Percentiles rank a stretch among this genome's conserved stretches.
phyloP scores from a whole-genome alignment of 1,140 invertebrate genomes.

The Calliphora vicina region DNA sequence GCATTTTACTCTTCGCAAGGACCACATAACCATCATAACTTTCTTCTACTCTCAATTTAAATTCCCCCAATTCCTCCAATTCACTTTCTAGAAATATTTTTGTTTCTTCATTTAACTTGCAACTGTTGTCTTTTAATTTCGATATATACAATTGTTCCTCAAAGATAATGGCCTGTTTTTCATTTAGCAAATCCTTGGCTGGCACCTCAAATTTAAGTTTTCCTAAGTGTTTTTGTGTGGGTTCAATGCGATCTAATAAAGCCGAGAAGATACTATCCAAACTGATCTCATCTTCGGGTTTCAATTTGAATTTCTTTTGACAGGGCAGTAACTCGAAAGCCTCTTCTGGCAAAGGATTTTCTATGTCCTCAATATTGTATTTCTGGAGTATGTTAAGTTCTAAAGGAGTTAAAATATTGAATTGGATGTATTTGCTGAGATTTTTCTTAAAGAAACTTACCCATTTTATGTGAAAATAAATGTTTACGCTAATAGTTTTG shows the following conservation, averaged over 20 bases:
- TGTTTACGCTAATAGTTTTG: not conserved
- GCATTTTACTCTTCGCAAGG: conserved; percentile 55
- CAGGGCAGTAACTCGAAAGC: conserved; percentile 38
- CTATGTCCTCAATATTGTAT: not conserved
- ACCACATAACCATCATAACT: conserved; percentile 53
- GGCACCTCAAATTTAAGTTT: conserved; percentile 49
- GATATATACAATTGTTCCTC: conserved; percentile 54
- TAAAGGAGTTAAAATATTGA: not conserved
- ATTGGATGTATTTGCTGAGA: not conserved
- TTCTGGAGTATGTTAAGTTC: not conserved
- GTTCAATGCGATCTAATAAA: conserved; percentile 47
- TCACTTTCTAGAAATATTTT: conserved; percentile 58
- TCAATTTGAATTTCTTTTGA: conserved; percentile 44
- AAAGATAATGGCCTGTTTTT: conserved; percentile 49
- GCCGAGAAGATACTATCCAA: conserved; percentile 56
- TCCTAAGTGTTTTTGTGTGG: conserved; percentile 44
- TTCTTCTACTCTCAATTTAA: conserved; percentile 55
- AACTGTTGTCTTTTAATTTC: conserved; percentile 48
- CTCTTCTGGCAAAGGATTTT: conserved; percentile 6
- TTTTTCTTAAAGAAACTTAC: not conserved
- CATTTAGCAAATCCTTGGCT: conserved; percentile 50
- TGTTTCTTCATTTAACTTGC: conserved; percentile 49
- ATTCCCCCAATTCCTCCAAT: conserved; percentile 50
- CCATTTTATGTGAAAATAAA: not conserved
- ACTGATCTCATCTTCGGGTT: conserved; percentile 58